Percentiles rank a stretch among this genome's conserved stretches.
These are phyloP conservation scores for Pantherophis guttatus DNA, from an alignment of 2,113 vertebrate genomes.

Conservation along the genomic window DNA sequence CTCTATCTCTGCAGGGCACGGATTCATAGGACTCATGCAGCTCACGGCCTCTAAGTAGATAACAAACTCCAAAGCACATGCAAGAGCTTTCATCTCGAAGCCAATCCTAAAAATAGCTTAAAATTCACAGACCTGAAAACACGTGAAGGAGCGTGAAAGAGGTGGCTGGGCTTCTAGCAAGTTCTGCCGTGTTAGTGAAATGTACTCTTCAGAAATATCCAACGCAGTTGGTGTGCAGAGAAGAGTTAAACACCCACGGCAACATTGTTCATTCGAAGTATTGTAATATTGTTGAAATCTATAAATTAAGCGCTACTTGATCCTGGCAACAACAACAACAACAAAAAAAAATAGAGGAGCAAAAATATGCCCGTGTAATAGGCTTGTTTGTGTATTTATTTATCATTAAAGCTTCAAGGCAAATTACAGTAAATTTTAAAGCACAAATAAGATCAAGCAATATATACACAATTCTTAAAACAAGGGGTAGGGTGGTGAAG, in stretches of 20 bases:
- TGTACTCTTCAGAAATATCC: not conserved
- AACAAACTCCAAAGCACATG: conserved; percentile 2
- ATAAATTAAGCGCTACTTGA: not conserved
- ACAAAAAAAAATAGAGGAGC: not conserved
- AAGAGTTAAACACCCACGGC: not conserved
- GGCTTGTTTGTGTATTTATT: not conserved
- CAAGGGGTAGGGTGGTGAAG: not conserved
- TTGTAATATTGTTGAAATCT: not conserved
- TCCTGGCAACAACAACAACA: not conserved
- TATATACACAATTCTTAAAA: not conserved
- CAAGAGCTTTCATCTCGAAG: conserved; percentile 3
- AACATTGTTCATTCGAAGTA: not conserved
- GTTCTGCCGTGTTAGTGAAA: not conserved
- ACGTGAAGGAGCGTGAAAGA: not conserved
- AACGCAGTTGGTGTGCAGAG: not conserved
- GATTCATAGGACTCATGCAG: not conserved
- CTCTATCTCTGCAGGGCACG: not conserved
- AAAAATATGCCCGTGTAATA: not conserved
- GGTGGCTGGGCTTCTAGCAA: not conserved
- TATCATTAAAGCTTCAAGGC: not conserved
- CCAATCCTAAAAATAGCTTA: conserved; percentile 9
- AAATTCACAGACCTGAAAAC: not conserved
- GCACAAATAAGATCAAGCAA: not conserved
- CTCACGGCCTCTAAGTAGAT: conserved; percentile 7
- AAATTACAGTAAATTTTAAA: not conserved